A percentile compares a stretch with the other conserved stretches of the same genome.
phyloP scores from a whole-genome alignment of 2,888 invertebrate species.

The Pocota personata region DNA sequence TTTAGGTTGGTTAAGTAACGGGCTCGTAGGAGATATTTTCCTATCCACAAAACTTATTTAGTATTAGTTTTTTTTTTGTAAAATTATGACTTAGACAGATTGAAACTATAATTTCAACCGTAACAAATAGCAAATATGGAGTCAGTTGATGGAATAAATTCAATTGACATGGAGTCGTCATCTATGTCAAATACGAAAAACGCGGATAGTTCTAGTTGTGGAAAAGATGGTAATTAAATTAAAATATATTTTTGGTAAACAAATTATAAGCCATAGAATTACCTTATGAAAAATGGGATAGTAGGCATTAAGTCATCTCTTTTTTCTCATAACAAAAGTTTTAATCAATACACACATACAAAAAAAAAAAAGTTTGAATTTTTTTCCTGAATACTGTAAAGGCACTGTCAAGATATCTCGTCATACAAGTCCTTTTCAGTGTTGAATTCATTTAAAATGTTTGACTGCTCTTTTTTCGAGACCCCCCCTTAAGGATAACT shows the following conservation, averaged over 20 bases:
- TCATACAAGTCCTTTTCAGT: background rate
- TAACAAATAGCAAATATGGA: slow-evolving; percentile 86
- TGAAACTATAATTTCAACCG: background rate
- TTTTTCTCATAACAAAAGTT: slow-evolving; percentile 32
- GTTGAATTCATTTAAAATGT: background rate
- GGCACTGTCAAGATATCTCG: background rate
- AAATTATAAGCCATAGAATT: slow-evolving; percentile 12
- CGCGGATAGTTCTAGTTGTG: slow-evolving; percentile 83
- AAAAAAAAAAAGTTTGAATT: slow-evolving; percentile 9
- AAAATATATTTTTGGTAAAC: slow-evolving; percentile 41
- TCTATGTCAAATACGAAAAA: slow-evolving; percentile 85
- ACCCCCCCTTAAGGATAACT: no score
- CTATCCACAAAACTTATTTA: slow-evolving; percentile 16
- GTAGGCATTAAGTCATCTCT: slow-evolving; percentile 14
- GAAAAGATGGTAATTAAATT: slow-evolving; percentile 76
- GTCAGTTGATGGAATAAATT: slow-evolving; percentile 91
- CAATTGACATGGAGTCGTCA: slow-evolving; percentile 90
- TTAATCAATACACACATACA: slow-evolving; percentile 55
- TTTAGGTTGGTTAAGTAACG: slow-evolving; percentile 71
- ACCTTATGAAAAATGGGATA: background rate
- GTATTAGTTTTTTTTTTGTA: slow-evolving; percentile 19
- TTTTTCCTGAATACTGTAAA: background rate
- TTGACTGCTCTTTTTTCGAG: background rate
- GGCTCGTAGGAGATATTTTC: slow-evolving; percentile 47
- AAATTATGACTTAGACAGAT: slow-evolving; percentile 40